These are phyloP conservation scores for Microvelia longipes DNA, from an alignment of 1,140 invertebrate species.

Conservation along the genomic window DNA sequence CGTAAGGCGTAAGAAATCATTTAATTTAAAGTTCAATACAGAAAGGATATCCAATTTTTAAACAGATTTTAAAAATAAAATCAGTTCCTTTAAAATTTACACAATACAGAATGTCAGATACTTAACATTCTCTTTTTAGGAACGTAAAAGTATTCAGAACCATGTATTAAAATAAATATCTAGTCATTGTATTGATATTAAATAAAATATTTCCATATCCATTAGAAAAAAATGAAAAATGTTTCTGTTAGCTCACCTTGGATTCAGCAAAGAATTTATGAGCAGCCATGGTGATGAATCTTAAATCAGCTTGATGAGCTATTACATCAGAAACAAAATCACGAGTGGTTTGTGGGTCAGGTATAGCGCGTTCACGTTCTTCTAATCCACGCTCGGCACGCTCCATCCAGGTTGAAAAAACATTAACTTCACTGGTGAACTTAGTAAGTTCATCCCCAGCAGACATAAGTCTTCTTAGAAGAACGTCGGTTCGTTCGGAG, in stretches of 20 bases:
- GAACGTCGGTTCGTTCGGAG: constrained; percentile 56
- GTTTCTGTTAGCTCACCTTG: constrained; percentile 50
- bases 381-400: constrained; percentile 59
- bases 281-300: constrained; percentile 86
- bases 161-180: too few species aligned
- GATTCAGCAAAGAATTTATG: constrained; percentile 90
- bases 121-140: too few species aligned
- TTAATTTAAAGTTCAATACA: too few species aligned
- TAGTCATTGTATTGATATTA: too few species aligned
- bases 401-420: constrained; percentile 73
- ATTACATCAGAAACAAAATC: constrained; percentile 89
- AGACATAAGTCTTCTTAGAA: constrained; percentile 55
- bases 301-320: constrained; percentile 78
- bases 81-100: too few species aligned
- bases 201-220: too few species aligned
- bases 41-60: too few species aligned
- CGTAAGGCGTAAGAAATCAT: too few species aligned
- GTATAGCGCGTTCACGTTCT: constrained; percentile 67
- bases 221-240: constrained; percentile 13
- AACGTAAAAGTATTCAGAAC: too few species aligned
- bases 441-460: constrained; percentile 78
- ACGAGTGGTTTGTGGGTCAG: constrained; percentile 54
- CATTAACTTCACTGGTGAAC: constrained; percentile 51
- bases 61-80: too few species aligned
- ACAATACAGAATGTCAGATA: too few species aligned